These are phyloP conservation scores for Lagria hirta DNA, from an alignment of 2,888 invertebrate genomes.

Conservation along the genomic window DNA sequence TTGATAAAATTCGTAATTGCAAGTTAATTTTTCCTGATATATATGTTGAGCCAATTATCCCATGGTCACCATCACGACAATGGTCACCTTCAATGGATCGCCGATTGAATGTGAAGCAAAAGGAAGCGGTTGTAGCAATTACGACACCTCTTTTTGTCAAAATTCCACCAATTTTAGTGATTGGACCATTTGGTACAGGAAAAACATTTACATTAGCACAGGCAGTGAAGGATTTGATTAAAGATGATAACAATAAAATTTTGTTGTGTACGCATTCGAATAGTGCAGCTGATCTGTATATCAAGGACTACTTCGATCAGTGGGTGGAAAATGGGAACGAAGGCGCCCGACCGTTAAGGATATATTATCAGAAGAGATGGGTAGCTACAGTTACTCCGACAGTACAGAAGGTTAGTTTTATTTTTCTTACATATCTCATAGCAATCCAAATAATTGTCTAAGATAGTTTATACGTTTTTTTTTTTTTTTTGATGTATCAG, in stretches of 20 bases:
- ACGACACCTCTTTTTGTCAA: constrained; percentile 64
- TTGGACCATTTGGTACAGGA: constrained; percentile 83
- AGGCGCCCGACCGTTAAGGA: constrained; percentile 70
- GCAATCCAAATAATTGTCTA: too few species aligned
- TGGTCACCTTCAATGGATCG: constrained; percentile 66
- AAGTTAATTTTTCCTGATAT: constrained; percentile 68
- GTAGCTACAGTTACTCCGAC: constrained; percentile 73
- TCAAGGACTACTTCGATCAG: constrained; percentile 79
- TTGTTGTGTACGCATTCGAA: constrained; percentile 86
- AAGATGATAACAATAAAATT: constrained; percentile 66
- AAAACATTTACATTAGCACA: constrained; percentile 81
- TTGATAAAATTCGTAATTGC: constrained; percentile 73
- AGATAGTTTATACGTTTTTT: too few species aligned
- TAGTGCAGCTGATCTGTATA: constrained; percentile 83
- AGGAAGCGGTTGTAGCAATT: constrained; percentile 76
- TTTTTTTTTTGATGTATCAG: too few species aligned
- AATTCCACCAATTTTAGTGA: constrained; percentile 71
- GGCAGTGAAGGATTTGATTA: constrained; percentile 68
- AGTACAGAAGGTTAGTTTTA: constrained; percentile 62
- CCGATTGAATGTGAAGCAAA: constrained; percentile 74
- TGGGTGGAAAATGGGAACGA: constrained; percentile 69
- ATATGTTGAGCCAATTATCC: constrained; percentile 63
- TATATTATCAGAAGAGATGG: constrained; percentile 79
- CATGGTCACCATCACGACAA: constrained; percentile 69
- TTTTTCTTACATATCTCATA: too few species aligned